These are phyloP conservation scores for Actinernus sp. DNA, from an alignment of 92 coral and sea anemone species.

Conservation along the genomic window DNA sequence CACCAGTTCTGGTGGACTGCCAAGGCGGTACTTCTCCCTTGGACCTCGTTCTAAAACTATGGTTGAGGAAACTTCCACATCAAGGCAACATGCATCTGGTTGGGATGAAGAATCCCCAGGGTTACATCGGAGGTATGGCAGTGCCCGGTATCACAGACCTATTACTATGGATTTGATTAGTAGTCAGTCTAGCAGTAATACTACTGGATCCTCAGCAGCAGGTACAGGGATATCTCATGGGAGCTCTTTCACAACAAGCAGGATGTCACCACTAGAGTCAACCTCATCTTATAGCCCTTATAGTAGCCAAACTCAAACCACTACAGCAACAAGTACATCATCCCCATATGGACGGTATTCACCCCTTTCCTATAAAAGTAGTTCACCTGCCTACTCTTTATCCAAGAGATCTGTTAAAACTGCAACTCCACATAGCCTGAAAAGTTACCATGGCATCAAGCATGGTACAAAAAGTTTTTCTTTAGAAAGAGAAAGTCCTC, in stretches of 20 bases:
- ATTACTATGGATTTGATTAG: conserved; percentile 7
- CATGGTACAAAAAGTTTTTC: neutral
- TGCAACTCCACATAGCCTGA: neutral
- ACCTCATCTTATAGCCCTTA: neutral
- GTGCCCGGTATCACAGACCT: conserved; percentile 42
- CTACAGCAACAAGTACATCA: neutral
- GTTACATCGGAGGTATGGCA: conserved; percentile 35
- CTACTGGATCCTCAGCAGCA: neutral
- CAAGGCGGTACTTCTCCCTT: conserved; percentile 6
- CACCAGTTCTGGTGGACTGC: conserved; percentile 1
- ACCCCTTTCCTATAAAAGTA: neutral
- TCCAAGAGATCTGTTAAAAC: neutral
- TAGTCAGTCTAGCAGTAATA: conserved; percentile 1
- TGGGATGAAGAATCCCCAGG: conserved; percentile 16
- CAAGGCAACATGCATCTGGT: conserved; percentile 1
- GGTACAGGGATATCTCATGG: neutral
- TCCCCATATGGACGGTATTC: neutral
- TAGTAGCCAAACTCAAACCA: too few relatives aligned
- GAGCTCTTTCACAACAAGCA: neutral
- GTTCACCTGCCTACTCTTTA: neutral
- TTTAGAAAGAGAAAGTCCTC: neutral
- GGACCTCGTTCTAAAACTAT: conserved; percentile 47
- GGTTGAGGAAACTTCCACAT: conserved; percentile 27
- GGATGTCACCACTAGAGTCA: neutral
- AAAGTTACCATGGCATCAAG: neutral